Evolutionary conservation across 2,888 invertebrate genomes (phyloP), one percentile per base, ranked within the genome.

Genomic region (Disparrhopalites patrizii): DNA sequence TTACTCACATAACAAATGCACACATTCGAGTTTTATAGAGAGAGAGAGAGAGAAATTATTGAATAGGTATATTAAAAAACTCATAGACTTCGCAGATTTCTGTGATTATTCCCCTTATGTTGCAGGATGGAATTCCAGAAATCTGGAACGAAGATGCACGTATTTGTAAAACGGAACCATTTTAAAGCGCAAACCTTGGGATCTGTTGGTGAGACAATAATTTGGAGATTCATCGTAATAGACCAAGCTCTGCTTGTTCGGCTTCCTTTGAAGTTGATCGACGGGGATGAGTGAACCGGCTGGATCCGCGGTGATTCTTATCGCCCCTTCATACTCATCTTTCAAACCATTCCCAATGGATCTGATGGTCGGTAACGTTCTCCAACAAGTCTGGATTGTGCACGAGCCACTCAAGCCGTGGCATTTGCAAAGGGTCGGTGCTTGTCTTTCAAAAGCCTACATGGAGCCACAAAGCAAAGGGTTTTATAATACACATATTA

Each of bases 361-460:
- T 65, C 91, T 84, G 79, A 94, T 92, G 33, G 86, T 82, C 0
- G 93, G 93, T 88, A 93, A 90, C 77, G 90, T 88, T 76, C 88
- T 83, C 91, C 93, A 93, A 77, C 94, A 94, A 1, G 93, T 93
- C 74, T 88, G 86, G 66, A 93, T 83, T 1, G 91, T 90, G 78
- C 94, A 94, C 3, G 93, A 93, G 3, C 93, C 94, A 1, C 93
- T 93, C 55, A 94, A 82, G 0, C 94, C 94, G 79, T 94, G 94
- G 78, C 94, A 94, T 80, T 93, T 93, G 81, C 93, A 94, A 77
- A 90, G 90, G 71, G 82, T 83, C 43, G 81, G 78, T 83, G 84
- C 83, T 76, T 81, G 80, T 63, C 81, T 80, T 71, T 81, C 80
- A 61, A 85, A 82, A 2, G 83, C 83, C 85, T 85, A 79, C n/a